Base-by-base conservation (phyloP, 2,113 vertebrate genomes). In the Neotoma lepida region DNA sequence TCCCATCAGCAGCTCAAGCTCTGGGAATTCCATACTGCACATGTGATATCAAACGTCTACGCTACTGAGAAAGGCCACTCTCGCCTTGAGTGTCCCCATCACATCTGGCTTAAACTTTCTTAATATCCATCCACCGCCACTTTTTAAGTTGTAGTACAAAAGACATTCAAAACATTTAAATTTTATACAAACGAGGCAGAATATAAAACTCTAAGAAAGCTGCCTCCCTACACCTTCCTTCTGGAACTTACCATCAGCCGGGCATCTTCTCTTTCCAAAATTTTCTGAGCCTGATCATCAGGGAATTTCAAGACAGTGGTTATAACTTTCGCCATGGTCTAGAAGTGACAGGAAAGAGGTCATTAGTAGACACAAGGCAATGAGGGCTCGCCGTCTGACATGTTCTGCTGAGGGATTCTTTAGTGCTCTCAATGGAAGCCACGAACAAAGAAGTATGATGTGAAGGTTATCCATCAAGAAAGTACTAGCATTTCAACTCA, bases 281-380 rank as follows among this genome's bases (percentile, higher is more conserved):
- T 99, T 96, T 99, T 99, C 98, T 99, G 98, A 46, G 99, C 97
- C 97, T 99, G 99, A 87, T 99, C 99, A 87, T 98, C 98, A 96
- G 99, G 98, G 96, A 99, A 99, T 98, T 99, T 99, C 71, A 99
- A 98, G 96, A 99, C 99, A 88, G 99, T 99, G 63, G 99, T 99
- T 96, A 99, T 99, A 94, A 99, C 99, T 97, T 99, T 99, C 96
- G 99, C 99, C 99, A 99, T 99, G 10, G 99, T 99, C 99, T 99
- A 93, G 86, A 94, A 93, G 96, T 82, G 95, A 98, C 90, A 0
- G 70, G 0, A 44, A 58, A 89, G 58, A 70, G 4, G 6, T 92
- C 64, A 0, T 85, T 88, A 80, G 49, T 1, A 87, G 30, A 63
- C 28, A 89, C 15, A 6, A 77, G 80, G 22, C 6, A 13, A 35